Evolutionary conservation across 2,113 vertebrate species (phyloP), one percentile per base, ranked within the genome.

Genomic region (Rhinolophus ferrumequinum): DNA sequence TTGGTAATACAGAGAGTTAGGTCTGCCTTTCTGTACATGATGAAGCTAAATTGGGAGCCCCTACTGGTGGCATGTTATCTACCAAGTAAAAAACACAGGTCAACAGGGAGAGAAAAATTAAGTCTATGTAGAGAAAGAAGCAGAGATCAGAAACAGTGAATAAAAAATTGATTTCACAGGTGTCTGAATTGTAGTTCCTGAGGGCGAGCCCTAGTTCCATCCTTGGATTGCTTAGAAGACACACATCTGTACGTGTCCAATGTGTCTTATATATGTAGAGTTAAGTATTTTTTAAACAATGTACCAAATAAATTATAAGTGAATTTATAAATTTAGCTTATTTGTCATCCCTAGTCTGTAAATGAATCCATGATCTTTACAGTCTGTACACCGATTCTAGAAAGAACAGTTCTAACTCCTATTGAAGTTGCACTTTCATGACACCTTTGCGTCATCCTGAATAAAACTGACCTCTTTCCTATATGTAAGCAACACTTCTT

Each of bases 261-360:
- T 88, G 4, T 47, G 52, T 92, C 41, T 72, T n/a, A n/a, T n/a
- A 38, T 35, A 15, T 62, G 33, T 47, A 86, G 60, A 73, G 41
- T 38, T 67, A 70, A 94, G 16, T 64, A 60, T 26, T 87, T 93
- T 96, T 77, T 62, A 85, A 91, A 76, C 11, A 84, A 85, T 0
- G 2, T 44, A 94, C 47, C 58, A 58, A 54, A 60, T 11, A 33
- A 38, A 56, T 54, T 24, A 44, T 60, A 76, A 44, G 26, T 94
- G 15, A 96, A 35, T 81, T 52, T 41, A 50, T n/a, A 81, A 88
- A 38, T 50, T 81, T 85, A 85, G 44, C 12, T 15, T 70, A 70
- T 41, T 66, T 88, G 56, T 84, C 58, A 80, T 33, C 21, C 54
- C 9, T 52, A 72, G 67, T 73, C 56, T 92, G 33, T 64, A 21